Evolutionary conservation across 2,888 invertebrate genomes (phyloP).

Genomic region (Leptodirus hochenwartii): DNA sequence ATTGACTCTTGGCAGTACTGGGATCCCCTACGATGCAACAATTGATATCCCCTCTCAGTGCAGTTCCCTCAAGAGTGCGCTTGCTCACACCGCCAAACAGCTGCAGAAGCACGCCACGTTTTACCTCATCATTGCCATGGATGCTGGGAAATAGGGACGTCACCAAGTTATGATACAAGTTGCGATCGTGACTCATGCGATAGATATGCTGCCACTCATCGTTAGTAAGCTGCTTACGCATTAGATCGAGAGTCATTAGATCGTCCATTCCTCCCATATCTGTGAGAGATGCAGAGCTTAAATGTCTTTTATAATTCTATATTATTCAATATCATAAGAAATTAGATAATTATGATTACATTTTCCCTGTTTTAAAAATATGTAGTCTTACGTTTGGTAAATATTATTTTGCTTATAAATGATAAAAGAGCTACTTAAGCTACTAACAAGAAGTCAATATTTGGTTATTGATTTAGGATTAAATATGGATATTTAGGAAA

Average conservation of each 20-base stretch:
- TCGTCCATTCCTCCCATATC: too few species aligned
- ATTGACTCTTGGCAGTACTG: constrained; percentile 94
- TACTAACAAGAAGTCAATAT: too few species aligned
- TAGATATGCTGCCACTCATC: constrained; percentile 90
- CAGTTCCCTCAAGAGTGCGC: constrained; percentile 76
- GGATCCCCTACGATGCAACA: constrained; percentile 98
- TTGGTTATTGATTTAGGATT: too few species aligned
- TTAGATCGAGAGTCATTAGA: constrained; percentile 77
- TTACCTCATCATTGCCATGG: constrained; percentile 94
- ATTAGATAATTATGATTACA: too few species aligned
- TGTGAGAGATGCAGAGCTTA: too few species aligned
- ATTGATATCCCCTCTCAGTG: constrained; percentile 90
- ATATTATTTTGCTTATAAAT: too few species aligned
- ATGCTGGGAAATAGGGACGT: constrained; percentile 88
- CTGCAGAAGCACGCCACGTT: constrained; percentile 77
- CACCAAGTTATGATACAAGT: constrained; percentile 79
- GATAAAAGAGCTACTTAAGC: too few species aligned
- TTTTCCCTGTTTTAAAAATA: too few species aligned
- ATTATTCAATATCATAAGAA: too few species aligned
- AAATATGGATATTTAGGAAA: too few species aligned
- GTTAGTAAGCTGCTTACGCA: constrained; percentile 87
- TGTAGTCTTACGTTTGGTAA: too few species aligned
- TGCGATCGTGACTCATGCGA: constrained; percentile 86
- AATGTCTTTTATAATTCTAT: too few species aligned
- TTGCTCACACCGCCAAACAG: constrained; percentile 95